Conservation (phyloP, 2,113 vertebrate species). For the Gracilinanus agilis region DNA sequence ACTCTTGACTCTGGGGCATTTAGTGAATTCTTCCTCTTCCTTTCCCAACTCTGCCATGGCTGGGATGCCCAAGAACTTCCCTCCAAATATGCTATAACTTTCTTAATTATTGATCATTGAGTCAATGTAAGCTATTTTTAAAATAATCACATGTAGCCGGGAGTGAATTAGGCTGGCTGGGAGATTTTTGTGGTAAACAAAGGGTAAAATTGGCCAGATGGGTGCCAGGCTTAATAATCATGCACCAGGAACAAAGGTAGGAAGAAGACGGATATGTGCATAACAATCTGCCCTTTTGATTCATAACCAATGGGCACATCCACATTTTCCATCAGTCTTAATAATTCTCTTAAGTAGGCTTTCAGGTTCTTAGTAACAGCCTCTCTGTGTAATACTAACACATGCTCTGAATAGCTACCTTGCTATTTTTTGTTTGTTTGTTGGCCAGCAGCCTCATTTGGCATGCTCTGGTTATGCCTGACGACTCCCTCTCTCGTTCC, state of each 20-base stretch:
- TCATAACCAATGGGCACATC: neutral
- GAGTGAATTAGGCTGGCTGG: neutral
- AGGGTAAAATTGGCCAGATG: neutral
- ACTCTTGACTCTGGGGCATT: neutral
- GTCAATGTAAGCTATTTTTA: neutral
- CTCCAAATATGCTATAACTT: neutral
- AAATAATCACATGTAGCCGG: neutral
- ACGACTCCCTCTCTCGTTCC: constrained; percentile 7
- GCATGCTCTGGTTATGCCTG: neutral
- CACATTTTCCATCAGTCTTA: constrained; percentile 9
- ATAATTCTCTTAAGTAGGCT: constrained; percentile 19
- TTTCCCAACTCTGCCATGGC: neutral
- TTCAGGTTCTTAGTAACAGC: neutral
- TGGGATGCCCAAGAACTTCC: neutral
- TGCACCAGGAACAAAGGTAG: neutral
- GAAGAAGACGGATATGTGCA: neutral
- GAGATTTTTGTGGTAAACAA: neutral
- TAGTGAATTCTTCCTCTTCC: neutral
- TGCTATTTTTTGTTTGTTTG: constrained; percentile 51
- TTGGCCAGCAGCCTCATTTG: constrained; percentile 61
- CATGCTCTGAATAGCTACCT: neutral
- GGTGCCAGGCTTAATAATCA: neutral
- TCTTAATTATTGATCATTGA: neutral
- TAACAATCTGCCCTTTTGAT: neutral
- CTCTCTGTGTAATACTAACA: neutral